Evolutionary conservation across 2,113 vertebrate species (phyloP).

Genomic region (Hucho hucho): DNA sequence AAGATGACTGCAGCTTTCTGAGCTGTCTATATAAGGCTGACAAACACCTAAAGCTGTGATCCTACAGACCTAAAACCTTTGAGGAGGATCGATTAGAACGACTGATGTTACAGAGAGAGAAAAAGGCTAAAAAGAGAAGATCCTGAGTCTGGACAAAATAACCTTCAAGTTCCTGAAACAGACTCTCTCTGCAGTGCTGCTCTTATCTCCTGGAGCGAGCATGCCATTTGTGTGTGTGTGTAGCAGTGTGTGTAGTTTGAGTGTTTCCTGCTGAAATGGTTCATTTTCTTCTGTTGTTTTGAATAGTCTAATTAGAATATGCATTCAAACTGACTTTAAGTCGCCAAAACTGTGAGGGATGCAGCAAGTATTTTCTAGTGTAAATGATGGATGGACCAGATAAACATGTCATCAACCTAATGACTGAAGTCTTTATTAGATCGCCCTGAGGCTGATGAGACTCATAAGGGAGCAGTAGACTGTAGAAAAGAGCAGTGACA

Average conservation of each 20-base stretch:
- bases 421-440: no score
- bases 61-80: background rate
- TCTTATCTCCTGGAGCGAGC: constrained; percentile 34
- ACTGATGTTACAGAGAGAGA: background rate
- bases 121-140: background rate
- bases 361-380: background rate
- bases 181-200: constrained; percentile 5
- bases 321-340: background rate
- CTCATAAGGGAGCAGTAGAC: background rate
- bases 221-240: background rate
- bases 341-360: background rate
- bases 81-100: constrained; percentile 1
- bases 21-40: constrained; percentile 4
- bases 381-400: background rate
- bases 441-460: background rate
- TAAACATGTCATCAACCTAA: background rate
- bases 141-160: constrained; percentile 14
- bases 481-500: background rate
- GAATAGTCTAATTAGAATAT: background rate
- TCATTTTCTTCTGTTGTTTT: background rate
- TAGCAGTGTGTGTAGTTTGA: background rate
- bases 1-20: constrained; percentile 30
- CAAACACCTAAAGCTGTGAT: background rate
- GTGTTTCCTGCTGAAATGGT: background rate
- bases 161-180: constrained; percentile 28